Evolutionary conservation across 2,888 invertebrate species (phyloP), one percentile per base, ranked within the genome.

Genomic region (Glaucopsyche alexis): DNA sequence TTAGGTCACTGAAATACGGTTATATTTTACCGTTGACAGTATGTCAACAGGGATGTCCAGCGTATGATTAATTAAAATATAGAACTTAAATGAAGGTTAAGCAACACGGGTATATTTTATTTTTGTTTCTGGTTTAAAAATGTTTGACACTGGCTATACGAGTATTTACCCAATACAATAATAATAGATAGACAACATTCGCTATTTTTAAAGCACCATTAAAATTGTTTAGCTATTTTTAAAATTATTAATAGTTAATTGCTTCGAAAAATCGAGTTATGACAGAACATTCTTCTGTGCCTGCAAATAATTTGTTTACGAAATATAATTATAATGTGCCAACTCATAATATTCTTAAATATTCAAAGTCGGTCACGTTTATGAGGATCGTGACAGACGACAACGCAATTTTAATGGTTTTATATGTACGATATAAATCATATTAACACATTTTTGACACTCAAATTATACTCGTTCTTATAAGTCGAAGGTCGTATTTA

Each of bases 391-490:
- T 69, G 69, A 69, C 69, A 49, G 69, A 47, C 49, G 69, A 69
- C 69, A 69, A 66, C 40, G 42, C 42, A 66, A 66, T 42, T 66
- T 66, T 66, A 66, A 66, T 66, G 6, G 66, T 40, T 66, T 66
- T 42, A 42, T 66, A 40, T 42, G 42, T 42, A 29, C 13, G 60
- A 60, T 60, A 66, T 66, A 66, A 66, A 66, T 66, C 66, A 66
- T 66, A 66, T 66, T 66, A 66, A 42, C 66, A 42, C 16, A 67
- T 67, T 67, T 67, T 67, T 67, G 67, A 67, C 67, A 19, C 38
- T 19, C 19, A 45, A 45, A 67, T 67, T 47, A 60, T 60, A 38
- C 29, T 9, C 60, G 14, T 38, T 60, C 60, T 60, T 13, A 55
- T 11, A 13, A 13, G 29, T 38, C 60, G 60, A 66, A 65, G 66